Evolutionary conservation across 1,140 invertebrate genomes (phyloP), one percentile per base, ranked within the genome.

Genomic region (Solenopsis fugax): DNA sequence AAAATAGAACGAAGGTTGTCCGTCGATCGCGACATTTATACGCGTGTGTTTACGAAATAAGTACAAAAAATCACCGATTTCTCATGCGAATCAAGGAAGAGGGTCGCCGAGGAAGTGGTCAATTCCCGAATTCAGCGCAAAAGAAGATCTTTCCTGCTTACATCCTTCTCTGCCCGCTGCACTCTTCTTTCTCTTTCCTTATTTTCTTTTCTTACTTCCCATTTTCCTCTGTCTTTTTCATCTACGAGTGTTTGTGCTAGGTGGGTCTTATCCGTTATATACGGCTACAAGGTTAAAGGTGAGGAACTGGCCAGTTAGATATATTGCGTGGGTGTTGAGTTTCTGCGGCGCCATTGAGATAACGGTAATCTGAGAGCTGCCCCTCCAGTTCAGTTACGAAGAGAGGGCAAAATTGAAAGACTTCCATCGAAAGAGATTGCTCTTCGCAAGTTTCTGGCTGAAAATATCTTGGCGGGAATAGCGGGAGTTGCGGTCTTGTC

Each of bases 281-380:
- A 91, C 82, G 85, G 76, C 87, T 87, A 69, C 85, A 54, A 65
- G 88, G 86, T 86, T 86, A 88, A 89, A 91, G 90, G 90, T 91
- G 86, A 89, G 24, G 58, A 56, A 80, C 75, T 86, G 85, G 72
- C 75, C 84, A 85, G 90, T 87, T 91, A 88, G 87, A 91, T 91
- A 91, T 91, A 91, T 91, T 64, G 78, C 78, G 48, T 48, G 64
- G 89, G 87, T 90, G 90, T 88, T 91, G 87, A 90, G 84, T 89
- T 90, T 87, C 87, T 65, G 81, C 87, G 77, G 73, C 82, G 84
- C 67, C 80, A 89, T 85, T 85, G 86, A 87, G 88, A 90, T 90
- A 90, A 90, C 89, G 88, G 88, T 85, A 90, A 90, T 90, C 89
- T 87, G 73, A 71, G 86, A 90, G 89, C 75, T 75, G 54, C 62